These are phyloP conservation scores for Platyrinchus mystaceus DNA, from an alignment of 2,797 vertebrate species.

Conservation along the genomic window DNA sequence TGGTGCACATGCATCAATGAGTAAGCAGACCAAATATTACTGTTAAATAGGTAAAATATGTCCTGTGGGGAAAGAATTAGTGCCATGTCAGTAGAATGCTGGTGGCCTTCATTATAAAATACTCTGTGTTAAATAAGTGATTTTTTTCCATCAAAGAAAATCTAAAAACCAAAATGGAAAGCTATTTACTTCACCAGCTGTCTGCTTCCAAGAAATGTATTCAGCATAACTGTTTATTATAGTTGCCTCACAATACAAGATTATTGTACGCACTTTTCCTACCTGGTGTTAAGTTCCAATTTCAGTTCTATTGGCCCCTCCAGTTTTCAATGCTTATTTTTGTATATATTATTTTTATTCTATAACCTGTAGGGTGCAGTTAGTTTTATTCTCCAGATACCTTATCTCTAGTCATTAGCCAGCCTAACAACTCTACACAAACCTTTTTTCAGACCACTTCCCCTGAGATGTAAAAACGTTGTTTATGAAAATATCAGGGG, in stretches of 20 bases:
- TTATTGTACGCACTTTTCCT: neutral
- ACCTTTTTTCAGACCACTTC: neutral
- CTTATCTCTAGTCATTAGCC: neutral
- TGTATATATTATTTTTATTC: neutral
- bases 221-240: neutral
- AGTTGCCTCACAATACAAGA: neutral
- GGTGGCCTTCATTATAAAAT: neutral
- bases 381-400: slow-evolving; percentile 14
- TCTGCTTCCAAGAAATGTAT: neutral
- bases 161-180: neutral
- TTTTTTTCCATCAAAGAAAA: neutral
- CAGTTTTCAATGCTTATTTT: neutral
- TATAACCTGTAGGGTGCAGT: neutral
- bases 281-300: neutral
- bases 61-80: neutral
- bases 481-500: slow-evolving; percentile 8
- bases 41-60: neutral
- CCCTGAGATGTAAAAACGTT: neutral
- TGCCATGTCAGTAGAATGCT: neutral
- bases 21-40: neutral
- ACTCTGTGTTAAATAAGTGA: neutral
- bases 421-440: neutral
- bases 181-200: neutral
- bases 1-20: neutral
- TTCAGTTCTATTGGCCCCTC: neutral